Evolutionary conservation across 2,113 vertebrate species (phyloP), one percentile per base, ranked within the genome.

Genomic region (Rhea americana): DNA sequence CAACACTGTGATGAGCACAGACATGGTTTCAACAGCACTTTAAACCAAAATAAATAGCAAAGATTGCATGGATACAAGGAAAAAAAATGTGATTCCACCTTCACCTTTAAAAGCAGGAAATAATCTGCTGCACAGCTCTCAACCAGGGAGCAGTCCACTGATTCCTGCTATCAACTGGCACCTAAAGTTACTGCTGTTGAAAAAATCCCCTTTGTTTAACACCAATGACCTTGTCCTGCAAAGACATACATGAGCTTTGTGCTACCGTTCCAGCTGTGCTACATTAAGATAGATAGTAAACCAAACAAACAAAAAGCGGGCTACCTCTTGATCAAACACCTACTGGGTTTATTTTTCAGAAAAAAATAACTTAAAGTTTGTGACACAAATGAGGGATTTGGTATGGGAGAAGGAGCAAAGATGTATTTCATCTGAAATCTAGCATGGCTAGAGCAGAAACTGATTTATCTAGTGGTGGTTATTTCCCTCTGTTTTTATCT

Each of bases 181-280:
- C 66, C 91, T 90, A 89, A 9, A 89, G 68, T 75, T 84, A 91
- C 80, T 84, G 76, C 73, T 86, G 77, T 4, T 72, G 77, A 93
- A 93, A 96, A 95, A 94, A 84, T 24, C 65, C 77, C 62, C 66
- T 84, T 72, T 85, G 88, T 45, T 87, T 94, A 90, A 89, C 14
- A 89, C 9, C 88, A 61, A 68, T 76, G 62, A 95, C 77, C 32
- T 90, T 87, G 73, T 84, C 43, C 87, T 90, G 90, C 43, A 93
- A 78, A 94, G 51, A 87, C 48, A 81, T 24, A 87, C 35, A 91
- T 11, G 86, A 56, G 68, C 67, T 82, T 84, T 87, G 78, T 51
- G 89, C 92, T 85, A 55, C 37, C 37, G 26, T 56, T 67, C 92
- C 85, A 90, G 48, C 68, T 90, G 35, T 28, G 50, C 11, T 35